Evolutionary conservation across 2,797 vertebrate genomes (phyloP).

Genomic region (Cetoscarus ocellatus): DNA sequence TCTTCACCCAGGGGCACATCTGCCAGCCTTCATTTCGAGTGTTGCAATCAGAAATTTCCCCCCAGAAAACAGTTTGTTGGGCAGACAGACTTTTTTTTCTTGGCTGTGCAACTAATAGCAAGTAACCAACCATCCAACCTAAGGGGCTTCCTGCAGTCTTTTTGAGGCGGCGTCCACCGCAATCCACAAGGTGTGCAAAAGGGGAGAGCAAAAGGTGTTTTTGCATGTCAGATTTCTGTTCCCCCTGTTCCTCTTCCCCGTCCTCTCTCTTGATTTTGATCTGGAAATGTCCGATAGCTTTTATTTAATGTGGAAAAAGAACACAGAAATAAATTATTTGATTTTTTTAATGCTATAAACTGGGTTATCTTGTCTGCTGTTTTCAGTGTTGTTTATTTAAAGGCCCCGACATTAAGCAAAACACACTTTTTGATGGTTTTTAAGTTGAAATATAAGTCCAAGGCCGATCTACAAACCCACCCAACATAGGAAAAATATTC

Average conservation of each 20-base stretch:
- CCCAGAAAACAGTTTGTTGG: conserved; percentile 22
- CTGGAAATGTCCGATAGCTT: conserved; percentile 81
- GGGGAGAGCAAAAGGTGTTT: conserved; percentile 54
- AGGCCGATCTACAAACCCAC: no score
- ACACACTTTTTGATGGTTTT: no score
- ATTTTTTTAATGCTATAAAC: conserved; percentile 81
- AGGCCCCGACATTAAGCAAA: no score
- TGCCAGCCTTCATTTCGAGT: conserved; percentile 32
- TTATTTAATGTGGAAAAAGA: conserved; percentile 85
- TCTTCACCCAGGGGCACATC: conserved; percentile 18
- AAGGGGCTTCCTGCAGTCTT: conserved; percentile 46
- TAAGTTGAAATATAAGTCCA: no score
- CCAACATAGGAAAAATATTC: no score
- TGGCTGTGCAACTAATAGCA: conserved; percentile 25
- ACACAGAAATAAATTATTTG: conserved; percentile 86
- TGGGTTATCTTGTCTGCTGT: conserved; percentile 64
- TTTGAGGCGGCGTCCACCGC: conserved; percentile 9
- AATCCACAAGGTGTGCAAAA: conserved; percentile 48
- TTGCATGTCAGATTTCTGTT: conserved; percentile 78
- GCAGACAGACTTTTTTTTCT: conserved; percentile 29
- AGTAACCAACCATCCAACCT: conserved; percentile 21
- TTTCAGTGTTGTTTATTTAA: conserved; percentile 21
- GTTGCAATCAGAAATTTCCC: conserved; percentile 10
- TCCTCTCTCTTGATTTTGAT: conserved; percentile 73
- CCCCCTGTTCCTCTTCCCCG: conserved; percentile 49